Evolutionary conservation across 2,113 vertebrate species (phyloP).

Genomic region (Saccopteryx bilineata): DNA sequence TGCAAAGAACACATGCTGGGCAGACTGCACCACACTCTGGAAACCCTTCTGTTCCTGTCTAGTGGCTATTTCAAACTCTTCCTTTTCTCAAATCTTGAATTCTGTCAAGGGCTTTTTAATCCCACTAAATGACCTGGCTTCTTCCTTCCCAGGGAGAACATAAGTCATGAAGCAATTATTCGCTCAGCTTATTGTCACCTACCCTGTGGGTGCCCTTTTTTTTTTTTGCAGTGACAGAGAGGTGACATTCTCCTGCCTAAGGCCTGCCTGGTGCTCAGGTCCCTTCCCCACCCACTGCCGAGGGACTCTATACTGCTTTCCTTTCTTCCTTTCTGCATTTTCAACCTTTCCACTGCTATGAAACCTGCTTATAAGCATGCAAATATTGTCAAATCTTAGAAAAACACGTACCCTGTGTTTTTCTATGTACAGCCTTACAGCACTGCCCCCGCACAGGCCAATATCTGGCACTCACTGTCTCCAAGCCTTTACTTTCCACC

Average conservation of each 20-base stretch:
- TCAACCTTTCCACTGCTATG: neutral
- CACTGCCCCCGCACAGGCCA: neutral
- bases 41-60: neutral
- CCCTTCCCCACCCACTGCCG: neutral
- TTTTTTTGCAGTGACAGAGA: neutral
- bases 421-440: neutral
- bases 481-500: neutral
- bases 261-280: neutral
- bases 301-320: neutral
- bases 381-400: neutral
- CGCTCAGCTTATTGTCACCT: neutral
- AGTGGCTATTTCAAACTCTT: neutral
- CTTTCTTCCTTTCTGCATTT: neutral
- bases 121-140: neutral
- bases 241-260: neutral
- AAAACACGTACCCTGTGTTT: neutral
- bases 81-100: neutral
- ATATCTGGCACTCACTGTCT: neutral
- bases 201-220: neutral
- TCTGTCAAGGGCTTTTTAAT: neutral
- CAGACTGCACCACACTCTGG: rapidly evolving
- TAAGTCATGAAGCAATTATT: neutral
- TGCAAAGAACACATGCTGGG: rapidly evolving
- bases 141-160: neutral
- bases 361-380: neutral